A percentile compares a stretch with the other conserved stretches of the same genome.
Conservation (phyloP, 2,113 vertebrate genomes). For the Ptychochromis oligacanthus region DNA sequence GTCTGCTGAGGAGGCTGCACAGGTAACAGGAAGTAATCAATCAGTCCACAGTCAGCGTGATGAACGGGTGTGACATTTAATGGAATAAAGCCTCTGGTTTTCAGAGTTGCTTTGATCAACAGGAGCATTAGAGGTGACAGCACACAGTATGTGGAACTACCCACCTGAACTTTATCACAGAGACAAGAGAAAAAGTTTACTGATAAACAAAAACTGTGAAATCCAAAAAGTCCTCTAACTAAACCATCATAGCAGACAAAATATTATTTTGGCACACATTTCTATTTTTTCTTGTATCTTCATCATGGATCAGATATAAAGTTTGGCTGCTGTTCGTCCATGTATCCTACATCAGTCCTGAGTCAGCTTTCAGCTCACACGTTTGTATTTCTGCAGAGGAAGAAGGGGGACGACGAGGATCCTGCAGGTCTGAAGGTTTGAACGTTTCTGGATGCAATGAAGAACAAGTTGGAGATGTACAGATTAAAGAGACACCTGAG, state of each 20-base stretch:
- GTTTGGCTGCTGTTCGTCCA: too few species aligned
- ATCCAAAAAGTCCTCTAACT: not conserved
- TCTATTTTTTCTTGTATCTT: accelerated
- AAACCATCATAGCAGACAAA: accelerated
- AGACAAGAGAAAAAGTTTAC: too few species aligned
- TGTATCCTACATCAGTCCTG: too few species aligned
- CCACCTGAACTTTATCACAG: too few species aligned
- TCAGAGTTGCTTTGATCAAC: not conserved
- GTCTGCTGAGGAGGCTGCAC: conserved; percentile 27
- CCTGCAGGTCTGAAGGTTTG: not conserved
- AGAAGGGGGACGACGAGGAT: not conserved
- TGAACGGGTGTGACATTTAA: not conserved
- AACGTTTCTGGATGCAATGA: not conserved
- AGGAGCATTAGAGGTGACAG: not conserved
- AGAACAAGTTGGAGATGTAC: not conserved
- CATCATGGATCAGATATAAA: not conserved
- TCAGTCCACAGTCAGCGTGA: not conserved
- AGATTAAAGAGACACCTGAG: not conserved
- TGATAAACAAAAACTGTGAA: too few species aligned
- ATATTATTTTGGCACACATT: not conserved
- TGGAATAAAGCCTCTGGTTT: too few species aligned
- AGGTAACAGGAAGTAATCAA: not conserved
- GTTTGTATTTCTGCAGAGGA: not conserved
- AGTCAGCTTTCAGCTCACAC: not conserved
- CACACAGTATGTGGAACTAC: not conserved